Percentiles rank a stretch among this genome's conserved stretches.
These are phyloP conservation scores for Etheostoma spectabile DNA, from an alignment of 2,113 vertebrate species.

Conservation along the genomic window DNA sequence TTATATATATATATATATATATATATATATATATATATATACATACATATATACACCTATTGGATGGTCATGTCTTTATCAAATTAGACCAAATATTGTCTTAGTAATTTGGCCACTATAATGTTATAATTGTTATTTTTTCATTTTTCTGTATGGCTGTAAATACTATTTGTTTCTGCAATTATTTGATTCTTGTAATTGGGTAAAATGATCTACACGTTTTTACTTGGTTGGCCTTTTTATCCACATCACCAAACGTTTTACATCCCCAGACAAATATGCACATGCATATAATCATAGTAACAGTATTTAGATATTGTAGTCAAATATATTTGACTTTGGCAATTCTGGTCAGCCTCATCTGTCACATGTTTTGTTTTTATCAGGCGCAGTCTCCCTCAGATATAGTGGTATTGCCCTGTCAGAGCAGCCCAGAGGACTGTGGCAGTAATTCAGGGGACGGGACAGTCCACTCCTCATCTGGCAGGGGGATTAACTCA, in stretches of 20 bases:
- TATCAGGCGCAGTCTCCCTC: constrained; percentile 74
- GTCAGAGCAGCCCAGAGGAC: constrained; percentile 66
- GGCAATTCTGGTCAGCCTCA: background rate
- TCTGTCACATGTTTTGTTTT: constrained; percentile 14
- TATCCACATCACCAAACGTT: background rate
- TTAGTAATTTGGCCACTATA: background rate
- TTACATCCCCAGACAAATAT: background rate
- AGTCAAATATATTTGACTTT: background rate
- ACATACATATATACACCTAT: no score
- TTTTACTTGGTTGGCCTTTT: background rate
- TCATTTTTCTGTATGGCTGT: no score
- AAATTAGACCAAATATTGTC: background rate
- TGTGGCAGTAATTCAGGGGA: constrained; percentile 46
- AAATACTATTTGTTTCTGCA: no score
- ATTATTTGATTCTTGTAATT: background rate
- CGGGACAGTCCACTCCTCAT: constrained; percentile 44
- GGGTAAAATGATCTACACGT: background rate
- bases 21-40: no score
- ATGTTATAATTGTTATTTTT: no score
- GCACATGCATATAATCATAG: background rate
- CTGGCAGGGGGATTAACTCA: constrained; percentile 63
- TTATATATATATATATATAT: no score
- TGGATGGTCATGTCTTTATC: background rate
- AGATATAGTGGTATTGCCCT: constrained; percentile 55
- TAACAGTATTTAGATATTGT: background rate